A percentile compares a stretch with the other conserved stretches of the same genome.
phyloP scores from a whole-genome alignment of 2,113 vertebrate species.

The Grammomys surdaster region DNA sequence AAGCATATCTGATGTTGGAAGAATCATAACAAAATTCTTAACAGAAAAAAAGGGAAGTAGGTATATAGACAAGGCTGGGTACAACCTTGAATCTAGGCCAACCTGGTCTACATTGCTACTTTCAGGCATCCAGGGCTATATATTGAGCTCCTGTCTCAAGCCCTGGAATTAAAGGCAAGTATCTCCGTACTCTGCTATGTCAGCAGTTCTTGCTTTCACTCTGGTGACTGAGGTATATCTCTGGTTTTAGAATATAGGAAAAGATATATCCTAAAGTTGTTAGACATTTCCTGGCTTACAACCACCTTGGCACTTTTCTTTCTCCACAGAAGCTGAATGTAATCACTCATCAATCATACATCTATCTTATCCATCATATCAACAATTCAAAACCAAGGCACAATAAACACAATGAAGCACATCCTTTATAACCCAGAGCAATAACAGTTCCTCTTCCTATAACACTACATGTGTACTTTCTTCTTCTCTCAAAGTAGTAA shows the following conservation, averaged over 20 bases:
- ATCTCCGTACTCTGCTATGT: background rate
- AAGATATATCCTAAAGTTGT: background rate
- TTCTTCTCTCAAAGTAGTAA: conserved; percentile 27
- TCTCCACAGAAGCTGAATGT: background rate
- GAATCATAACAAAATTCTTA: conserved; percentile 44
- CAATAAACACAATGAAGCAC: background rate
- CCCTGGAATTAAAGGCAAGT: background rate
- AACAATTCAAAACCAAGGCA: conserved; percentile 51
- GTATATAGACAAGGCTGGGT: background rate
- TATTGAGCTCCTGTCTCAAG: background rate
- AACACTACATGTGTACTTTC: background rate
- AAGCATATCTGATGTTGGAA: conserved; percentile 58
- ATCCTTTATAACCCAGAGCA: background rate
- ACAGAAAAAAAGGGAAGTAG: conserved; percentile 51
- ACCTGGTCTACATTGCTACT: background rate
- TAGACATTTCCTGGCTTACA: background rate
- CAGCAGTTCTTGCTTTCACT: background rate
- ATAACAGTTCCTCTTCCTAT: background rate
- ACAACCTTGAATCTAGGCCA: background rate
- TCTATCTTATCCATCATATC: background rate
- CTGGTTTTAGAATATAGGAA: conserved; percentile 36
- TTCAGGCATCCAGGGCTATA: background rate
- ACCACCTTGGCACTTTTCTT: conserved; percentile 21
- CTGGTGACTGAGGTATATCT: background rate
- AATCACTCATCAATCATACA: background rate